Evolutionary conservation across 2,888 invertebrate genomes (phyloP).

Genomic region (Latrodectus hesperus): DNA sequence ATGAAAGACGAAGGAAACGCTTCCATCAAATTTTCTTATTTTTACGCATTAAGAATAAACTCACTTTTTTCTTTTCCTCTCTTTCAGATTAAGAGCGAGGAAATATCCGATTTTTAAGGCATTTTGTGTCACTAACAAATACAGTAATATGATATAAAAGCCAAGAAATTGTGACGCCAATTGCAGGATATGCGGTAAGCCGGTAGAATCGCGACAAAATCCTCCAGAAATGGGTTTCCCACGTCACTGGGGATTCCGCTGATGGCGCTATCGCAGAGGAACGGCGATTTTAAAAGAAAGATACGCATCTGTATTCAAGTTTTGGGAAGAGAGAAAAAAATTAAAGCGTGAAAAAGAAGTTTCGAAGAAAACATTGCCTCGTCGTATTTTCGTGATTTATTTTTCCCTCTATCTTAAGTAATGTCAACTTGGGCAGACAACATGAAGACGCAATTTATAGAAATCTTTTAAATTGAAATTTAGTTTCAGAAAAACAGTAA

Average conservation of each 20-base stretch:
- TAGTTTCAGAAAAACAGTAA: too few relatives aligned
- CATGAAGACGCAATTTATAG: too few relatives aligned
- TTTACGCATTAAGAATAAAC: too few relatives aligned
- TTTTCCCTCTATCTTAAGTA: too few relatives aligned
- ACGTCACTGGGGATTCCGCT: constrained; percentile 35
- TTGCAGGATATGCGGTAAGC: constrained; percentile 44
- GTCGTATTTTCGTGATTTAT: too few relatives aligned
- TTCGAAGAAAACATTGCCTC: neutral
- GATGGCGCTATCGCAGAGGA: neutral
- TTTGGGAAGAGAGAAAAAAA: neutral
- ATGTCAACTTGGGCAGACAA: too few relatives aligned
- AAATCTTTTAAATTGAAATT: too few relatives aligned
- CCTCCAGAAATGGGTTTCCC: constrained; percentile 31
- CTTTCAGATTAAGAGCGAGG: constrained; percentile 10
- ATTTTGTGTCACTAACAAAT: neutral
- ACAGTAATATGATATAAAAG: constrained; percentile 34
- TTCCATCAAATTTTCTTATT: too few relatives aligned
- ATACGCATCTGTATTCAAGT: constrained; percentile 41
- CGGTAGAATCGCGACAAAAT: constrained; percentile 19
- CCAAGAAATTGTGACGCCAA: constrained; percentile 42
- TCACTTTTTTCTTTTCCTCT: neutral
- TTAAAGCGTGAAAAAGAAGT: neutral
- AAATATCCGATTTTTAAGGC: constrained; percentile 2
- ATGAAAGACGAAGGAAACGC: too few relatives aligned
- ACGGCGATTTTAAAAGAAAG: constrained; percentile 33